A percentile compares a stretch with the other conserved stretches of the same genome.
Conservation (phyloP, 2,797 vertebrate genomes). For the Hydrophis major region DNA sequence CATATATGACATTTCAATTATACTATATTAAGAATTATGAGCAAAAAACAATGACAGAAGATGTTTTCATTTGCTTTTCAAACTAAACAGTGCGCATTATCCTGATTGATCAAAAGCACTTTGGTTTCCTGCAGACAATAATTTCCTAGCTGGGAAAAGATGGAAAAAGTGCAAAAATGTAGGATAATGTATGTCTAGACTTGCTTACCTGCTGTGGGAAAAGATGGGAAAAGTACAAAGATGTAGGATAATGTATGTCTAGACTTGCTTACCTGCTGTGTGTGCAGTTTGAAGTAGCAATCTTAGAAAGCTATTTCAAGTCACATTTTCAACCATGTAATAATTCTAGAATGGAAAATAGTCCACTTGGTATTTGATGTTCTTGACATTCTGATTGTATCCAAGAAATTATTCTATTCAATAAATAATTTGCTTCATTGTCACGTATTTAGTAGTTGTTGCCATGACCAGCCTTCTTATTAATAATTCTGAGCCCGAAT, state of each 20-base stretch:
- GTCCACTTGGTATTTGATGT: not conserved
- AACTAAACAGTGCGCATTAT: not conserved
- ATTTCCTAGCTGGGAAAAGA: conserved; percentile 17
- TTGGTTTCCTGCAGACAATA: conserved; percentile 14
- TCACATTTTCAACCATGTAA: not conserved
- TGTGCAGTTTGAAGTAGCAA: conserved; percentile 4
- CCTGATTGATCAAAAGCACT: not conserved
- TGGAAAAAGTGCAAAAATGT: conserved; percentile 10
- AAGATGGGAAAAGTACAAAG: conserved; percentile 10
- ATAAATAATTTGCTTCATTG: not conserved
- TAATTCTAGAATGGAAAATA: not conserved
- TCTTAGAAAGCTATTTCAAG: conserved; percentile 7
- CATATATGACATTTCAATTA: not conserved
- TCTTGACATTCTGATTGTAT: not conserved
- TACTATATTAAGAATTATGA: conserved; percentile 1
- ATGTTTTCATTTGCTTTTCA: conserved; percentile 15
- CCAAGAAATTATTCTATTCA: not conserved
- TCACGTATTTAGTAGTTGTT: not conserved
- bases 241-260: conserved; percentile 12
- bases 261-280: not conserved
- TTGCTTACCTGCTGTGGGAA: not conserved
- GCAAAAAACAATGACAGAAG: not conserved
- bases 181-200: conserved; percentile 7
- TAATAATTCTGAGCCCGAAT: not conserved
- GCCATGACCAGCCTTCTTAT: not conserved